These are phyloP conservation scores for Cynodonichthys magdalenae DNA, from an alignment of 2,797 vertebrate genomes.

Conservation along the genomic window DNA sequence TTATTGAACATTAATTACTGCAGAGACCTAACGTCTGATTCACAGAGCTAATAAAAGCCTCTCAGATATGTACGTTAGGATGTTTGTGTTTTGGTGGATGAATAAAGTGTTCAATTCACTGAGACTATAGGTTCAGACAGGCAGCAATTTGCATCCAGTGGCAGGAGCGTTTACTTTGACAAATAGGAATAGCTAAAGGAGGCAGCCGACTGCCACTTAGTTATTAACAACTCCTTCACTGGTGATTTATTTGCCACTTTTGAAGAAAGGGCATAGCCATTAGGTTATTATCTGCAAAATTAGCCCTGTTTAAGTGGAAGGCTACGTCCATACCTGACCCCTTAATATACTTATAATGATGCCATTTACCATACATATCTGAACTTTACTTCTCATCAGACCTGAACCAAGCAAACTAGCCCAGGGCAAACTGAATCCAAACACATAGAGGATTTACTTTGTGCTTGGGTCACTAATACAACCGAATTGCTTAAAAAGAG, in stretches of 20 bases:
- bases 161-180: slow-evolving; percentile 96
- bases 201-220: slow-evolving; percentile 95
- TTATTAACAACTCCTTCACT: slow-evolving; percentile 98
- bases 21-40: neutral
- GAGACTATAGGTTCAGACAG: slow-evolving; percentile 64
- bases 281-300: slow-evolving; percentile 96
- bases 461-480: slow-evolving; percentile 44
- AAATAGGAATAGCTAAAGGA: slow-evolving; percentile 92
- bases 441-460: slow-evolving; percentile 51
- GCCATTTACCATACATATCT: slow-evolving; percentile 95
- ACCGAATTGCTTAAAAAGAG: slow-evolving; percentile 53
- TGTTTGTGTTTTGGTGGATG: slow-evolving; percentile 48
- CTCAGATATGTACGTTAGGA: slow-evolving; percentile 34
- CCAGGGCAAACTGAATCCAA: slow-evolving; percentile 52
- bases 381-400: slow-evolving; percentile 82
- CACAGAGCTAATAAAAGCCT: slow-evolving; percentile 8
- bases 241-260: slow-evolving; percentile 95
- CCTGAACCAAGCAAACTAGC: slow-evolving; percentile 60
- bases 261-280: slow-evolving; percentile 93
- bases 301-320: slow-evolving; percentile 96
- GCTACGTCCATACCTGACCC: slow-evolving; percentile 92
- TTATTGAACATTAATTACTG: neutral
- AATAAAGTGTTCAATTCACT: slow-evolving; percentile 61
- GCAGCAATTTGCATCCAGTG: slow-evolving; percentile 87
- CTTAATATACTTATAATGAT: slow-evolving; percentile 99